Base-by-base conservation (phyloP, 1,140 invertebrate genomes). In the Calliphora vicina region DNA sequence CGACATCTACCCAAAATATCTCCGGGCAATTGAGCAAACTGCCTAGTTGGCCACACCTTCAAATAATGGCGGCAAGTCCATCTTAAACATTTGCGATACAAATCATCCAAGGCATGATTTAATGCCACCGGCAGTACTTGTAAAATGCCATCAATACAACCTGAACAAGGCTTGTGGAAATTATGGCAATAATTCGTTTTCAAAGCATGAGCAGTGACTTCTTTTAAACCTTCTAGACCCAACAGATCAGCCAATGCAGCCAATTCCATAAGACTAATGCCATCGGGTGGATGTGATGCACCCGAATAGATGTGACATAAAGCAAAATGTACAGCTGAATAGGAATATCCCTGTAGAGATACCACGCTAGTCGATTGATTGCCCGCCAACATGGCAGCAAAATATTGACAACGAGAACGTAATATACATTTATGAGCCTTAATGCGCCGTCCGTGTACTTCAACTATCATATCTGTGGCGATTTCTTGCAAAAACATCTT, bases 251-350 rank as follows among this genome's bases (percentile, higher is more conserved):
- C 95, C 74, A 98, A 89, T 0, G 96, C 95, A 0, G 97, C 95
- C 81, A 98, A 90, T 90, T 98, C 97, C 73, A 96, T 94, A 35
- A 98, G 93, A 88, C 95, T 95, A 83, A 97, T 95, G 1, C 94
- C 93, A 85, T 97, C 95, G 2, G 96, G 96, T 0, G 96, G 96
- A 85, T 96, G 94, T 71, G 95, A 95, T 20, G 96, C 94, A 4
- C 97, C 97, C 85, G 96, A 97, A 86, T 98, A 98, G 76, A 98
- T 97, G 90, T 98, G 97, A 85, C 97, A 96, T 74, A 98, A 89
- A 0, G 96, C 95, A 91, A 98, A 97, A 90, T 97, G 95, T 0
- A 97, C 95, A 0, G 95, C 94, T 82, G 94, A 94, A 84, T 96
- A 96, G 2, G 95, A 96, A 89, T 93, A 97, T 92, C 96, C 96